Base-by-base conservation (phyloP, 2,113 vertebrate species). In the Rhineura floridana region DNA sequence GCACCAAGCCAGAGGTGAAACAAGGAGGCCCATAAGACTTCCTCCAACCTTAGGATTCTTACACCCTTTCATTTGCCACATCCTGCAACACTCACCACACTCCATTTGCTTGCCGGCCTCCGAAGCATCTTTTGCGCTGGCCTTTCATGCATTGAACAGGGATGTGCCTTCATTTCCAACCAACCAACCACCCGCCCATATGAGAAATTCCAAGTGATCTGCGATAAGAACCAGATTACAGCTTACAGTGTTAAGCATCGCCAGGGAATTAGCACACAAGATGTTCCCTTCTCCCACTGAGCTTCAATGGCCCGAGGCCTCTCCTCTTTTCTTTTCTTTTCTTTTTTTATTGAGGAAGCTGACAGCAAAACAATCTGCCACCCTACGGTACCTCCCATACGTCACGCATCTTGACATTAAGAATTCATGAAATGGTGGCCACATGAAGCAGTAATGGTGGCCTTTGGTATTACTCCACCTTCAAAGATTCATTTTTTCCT, bases 191-290 rank as follows among this genome's bases (percentile, higher is more conserved):
- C 3, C 55, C 55, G 4, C 55, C 55, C 55, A 91, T 94, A 91
- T 10, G 83, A 95, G 91, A 93, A 92, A 91, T 94, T 94, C 92
- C 94, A 90, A 91, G 59, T 90, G 84, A 92, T 90, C 90, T 88
- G 92, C 89, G 91, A 88, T 87, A 91, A 90, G n/a, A n/a, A n/a
- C n/a, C n/a, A n/a, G n/a, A n/a, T n/a, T n/a, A n/a, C n/a, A n/a
- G n/a, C n/a, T n/a, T n/a, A n/a, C n/a, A n/a, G n/a, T n/a, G n/a
- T 70, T 91, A 94, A 93, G 93, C 89, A 91, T 92, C 90, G 81
- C 77, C 88, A 89, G 90, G 92, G 93, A 94, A 95, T 95, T 95
- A 95, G 93, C 92, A 93, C 91, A 91, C 91, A 93, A 48, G 63
- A 93, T 89, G 89, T 91, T 93, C 88, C 90, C 88, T 84, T 80